Conservation (phyloP, 2,888 invertebrate genomes). For the Dendrolimus houi region DNA sequence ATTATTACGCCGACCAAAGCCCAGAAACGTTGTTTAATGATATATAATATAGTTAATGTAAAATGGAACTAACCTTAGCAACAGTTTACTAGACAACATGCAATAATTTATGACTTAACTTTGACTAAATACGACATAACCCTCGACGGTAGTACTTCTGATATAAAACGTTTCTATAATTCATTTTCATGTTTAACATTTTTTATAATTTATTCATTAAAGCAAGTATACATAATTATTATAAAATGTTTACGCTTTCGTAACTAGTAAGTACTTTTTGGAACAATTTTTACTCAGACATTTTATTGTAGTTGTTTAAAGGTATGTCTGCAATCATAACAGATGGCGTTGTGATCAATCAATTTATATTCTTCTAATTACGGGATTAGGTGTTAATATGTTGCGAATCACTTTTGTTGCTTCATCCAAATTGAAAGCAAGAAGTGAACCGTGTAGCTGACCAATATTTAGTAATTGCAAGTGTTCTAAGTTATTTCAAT, state of each 20-base stretch:
- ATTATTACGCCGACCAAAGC: not conserved
- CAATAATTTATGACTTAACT: slow-evolving; percentile 65
- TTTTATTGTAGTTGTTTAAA: too few species aligned
- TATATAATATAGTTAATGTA: slow-evolving; percentile 19
- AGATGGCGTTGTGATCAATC: too few species aligned
- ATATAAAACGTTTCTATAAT: slow-evolving; percentile 2
- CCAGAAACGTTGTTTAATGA: slow-evolving; percentile 34
- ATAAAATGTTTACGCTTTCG: not conserved
- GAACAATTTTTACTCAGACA: too few species aligned
- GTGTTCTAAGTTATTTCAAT: too few species aligned
- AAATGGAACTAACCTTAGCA: slow-evolving; percentile 33
- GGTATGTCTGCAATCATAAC: too few species aligned
- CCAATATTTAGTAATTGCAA: too few species aligned
- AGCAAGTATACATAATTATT: not conserved
- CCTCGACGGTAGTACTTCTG: slow-evolving; percentile 3
- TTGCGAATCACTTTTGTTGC: too few species aligned
- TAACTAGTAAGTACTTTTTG: not conserved
- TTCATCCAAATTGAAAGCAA: too few species aligned
- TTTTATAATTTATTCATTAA: not conserved
- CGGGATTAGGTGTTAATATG: too few species aligned
- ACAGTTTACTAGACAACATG: slow-evolving; percentile 46
- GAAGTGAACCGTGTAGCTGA: too few species aligned
- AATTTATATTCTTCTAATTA: too few species aligned
- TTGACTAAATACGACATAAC: slow-evolving; percentile 34
- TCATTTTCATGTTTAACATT: slow-evolving; percentile 2